phyloP scores from a whole-genome alignment of 2,888 invertebrate species.

The Tuberolachnus salignus region DNA sequence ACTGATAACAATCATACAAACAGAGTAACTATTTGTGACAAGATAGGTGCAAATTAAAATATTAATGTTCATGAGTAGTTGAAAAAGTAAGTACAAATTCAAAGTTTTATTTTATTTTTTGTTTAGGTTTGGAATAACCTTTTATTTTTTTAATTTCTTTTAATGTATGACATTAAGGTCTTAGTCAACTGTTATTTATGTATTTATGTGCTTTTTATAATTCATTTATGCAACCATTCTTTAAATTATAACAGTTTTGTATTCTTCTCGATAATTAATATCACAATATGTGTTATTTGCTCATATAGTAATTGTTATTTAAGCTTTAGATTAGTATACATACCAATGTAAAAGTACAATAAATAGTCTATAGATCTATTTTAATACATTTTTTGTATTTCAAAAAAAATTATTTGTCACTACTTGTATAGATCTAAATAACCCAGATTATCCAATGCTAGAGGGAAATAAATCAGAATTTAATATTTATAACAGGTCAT shows the following conservation, averaged over 20 bases:
- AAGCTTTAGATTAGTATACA: neutral
- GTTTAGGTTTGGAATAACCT: neutral
- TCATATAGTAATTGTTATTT: neutral
- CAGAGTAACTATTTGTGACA: no score
- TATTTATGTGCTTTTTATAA: neutral
- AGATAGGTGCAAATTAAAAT: no score
- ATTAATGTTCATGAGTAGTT: no score
- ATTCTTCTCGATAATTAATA: constrained; percentile 4
- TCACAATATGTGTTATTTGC: neutral
- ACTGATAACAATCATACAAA: no score
- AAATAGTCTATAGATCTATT: neutral
- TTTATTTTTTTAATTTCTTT: constrained; percentile 15
- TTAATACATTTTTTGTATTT: neutral
- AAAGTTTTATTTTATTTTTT: constrained; percentile 9
- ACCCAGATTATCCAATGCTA: no score
- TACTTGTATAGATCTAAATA: no score
- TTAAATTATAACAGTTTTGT: constrained; percentile 9
- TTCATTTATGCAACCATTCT: constrained; percentile 4
- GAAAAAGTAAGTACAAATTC: constrained; percentile 4
- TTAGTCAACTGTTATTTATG: constrained; percentile 14
- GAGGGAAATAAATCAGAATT: no score
- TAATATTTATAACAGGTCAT: no score
- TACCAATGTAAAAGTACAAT: neutral
- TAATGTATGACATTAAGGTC: neutral
- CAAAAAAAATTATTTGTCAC: no score